Base-by-base conservation (phyloP, 2,888 invertebrate species). In the Serripes groenlandicus region DNA sequence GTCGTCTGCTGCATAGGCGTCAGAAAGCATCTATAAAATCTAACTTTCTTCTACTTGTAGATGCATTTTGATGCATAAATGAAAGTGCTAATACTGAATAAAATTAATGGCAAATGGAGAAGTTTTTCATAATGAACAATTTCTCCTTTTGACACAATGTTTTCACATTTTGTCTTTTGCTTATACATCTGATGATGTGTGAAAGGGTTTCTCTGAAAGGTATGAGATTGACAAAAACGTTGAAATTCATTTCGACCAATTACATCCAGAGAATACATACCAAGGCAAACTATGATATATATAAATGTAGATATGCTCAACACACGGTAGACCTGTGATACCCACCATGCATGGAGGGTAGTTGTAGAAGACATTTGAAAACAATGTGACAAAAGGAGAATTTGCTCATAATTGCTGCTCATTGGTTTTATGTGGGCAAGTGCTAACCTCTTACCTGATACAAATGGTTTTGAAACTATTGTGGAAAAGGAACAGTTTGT, bases 381-480 rank as follows among this genome's bases (percentile, higher is more conserved):
- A 56, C 23, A 56, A 5, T 56, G 56, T 56, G 56, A n/a, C 11
- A 56, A 56, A 56, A 56, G 23, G 56, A n/a, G 56, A 56, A 56
- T 11, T 42, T 42, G 42, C 42, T 42, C 42, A 15, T 42, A 42
- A 42, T 15, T n/a, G n/a, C n/a, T n/a, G n/a, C n/a, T n/a, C n/a
- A n/a, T n/a, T n/a, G n/a, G n/a, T n/a, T n/a, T n/a, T n/a, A n/a
- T n/a, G n/a, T n/a, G n/a, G n/a, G n/a, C n/a, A n/a, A n/a, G n/a
- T n/a, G n/a, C n/a, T n/a, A n/a, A n/a, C n/a, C n/a, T n/a, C n/a
- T n/a, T n/a, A n/a, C n/a, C n/a, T n/a, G n/a, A n/a, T 42, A 42
- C 42, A 42, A 15, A 11, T 42, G 42, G 9, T 15, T 42, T 15
- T 42, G 15, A 7, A 11, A 42, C 42, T 11, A 42, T 42, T 42